Evolutionary conservation across 2,888 invertebrate genomes (phyloP).

Genomic region (Rhaphigaster nebulosa): DNA sequence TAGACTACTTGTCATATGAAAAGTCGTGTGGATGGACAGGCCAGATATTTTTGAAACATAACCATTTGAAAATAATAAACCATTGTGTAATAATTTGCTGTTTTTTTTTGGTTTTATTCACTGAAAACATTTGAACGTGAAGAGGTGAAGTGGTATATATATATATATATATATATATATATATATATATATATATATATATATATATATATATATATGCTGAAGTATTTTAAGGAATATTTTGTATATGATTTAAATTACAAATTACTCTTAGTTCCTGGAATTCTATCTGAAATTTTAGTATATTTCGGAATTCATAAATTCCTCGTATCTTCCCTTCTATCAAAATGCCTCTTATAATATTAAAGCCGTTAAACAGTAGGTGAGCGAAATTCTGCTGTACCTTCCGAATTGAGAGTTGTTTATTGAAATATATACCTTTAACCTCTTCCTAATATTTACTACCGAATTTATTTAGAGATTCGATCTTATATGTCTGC

Average conservation of each 20-base stretch:
- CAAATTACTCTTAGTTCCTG: neutral
- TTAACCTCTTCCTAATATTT: neutral
- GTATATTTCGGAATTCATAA: neutral
- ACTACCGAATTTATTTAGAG: neutral
- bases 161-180: no score
- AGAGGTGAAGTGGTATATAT: no score
- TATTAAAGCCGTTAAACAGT: neutral
- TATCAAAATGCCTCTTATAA: neutral
- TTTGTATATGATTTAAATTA: neutral
- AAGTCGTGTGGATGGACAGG: no score
- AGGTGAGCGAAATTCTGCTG: neutral
- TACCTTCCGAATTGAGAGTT: neutral
- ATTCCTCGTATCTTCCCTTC: neutral
- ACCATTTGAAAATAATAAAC: no score
- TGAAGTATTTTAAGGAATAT: neutral
- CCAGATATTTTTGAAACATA: no score
- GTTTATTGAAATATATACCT: neutral
- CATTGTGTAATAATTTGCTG: no score
- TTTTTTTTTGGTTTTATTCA: no score
- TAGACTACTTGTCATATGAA: no score
- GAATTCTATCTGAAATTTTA: neutral
- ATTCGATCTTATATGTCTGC: no score
- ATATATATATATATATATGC: no score
- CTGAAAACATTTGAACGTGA: no score
- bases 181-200: no score